Evolutionary conservation across 2,888 invertebrate species (phyloP).

Genomic region (Slavum lentiscoides): DNA sequence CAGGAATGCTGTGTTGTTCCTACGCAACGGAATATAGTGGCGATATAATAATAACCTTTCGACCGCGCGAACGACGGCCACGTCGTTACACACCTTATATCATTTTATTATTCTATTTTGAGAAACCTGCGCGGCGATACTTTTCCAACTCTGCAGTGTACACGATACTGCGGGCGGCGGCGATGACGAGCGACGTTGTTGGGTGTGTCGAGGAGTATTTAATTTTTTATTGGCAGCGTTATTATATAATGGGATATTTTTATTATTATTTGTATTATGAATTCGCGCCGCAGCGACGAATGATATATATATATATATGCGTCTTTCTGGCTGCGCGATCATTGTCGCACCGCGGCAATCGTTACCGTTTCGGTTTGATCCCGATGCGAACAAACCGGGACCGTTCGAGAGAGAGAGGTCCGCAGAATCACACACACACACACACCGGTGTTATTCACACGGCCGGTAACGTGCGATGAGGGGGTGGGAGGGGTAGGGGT

Average conservation of each 20-base stretch:
- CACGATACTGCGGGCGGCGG: no score
- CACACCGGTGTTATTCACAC: conserved; percentile 9
- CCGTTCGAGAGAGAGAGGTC: background rate
- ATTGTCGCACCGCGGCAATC: background rate
- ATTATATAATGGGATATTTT: no score
- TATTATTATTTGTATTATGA: no score
- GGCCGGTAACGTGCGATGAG: background rate
- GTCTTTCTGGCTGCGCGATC: no score
- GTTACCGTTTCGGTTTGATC: conserved; percentile 17
- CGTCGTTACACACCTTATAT: background rate
- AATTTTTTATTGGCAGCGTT: no score
- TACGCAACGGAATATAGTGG: conserved; percentile 6
- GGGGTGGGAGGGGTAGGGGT: background rate
- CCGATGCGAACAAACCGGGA: conserved; percentile 1
- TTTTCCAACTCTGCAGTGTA: background rate
- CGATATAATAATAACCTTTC: background rate
- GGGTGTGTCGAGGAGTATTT: no score
- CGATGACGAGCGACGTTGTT: no score
- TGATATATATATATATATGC: no score
- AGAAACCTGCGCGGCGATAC: background rate
- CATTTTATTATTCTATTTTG: background rate
- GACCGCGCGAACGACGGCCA: background rate
- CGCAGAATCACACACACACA: conserved; percentile 8
- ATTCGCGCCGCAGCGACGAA: no score
- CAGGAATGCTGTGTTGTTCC: conserved; percentile 29